These are phyloP conservation scores for Seira sanloemensis DNA, from an alignment of 2,888 invertebrate species.

Conservation along the genomic window DNA sequence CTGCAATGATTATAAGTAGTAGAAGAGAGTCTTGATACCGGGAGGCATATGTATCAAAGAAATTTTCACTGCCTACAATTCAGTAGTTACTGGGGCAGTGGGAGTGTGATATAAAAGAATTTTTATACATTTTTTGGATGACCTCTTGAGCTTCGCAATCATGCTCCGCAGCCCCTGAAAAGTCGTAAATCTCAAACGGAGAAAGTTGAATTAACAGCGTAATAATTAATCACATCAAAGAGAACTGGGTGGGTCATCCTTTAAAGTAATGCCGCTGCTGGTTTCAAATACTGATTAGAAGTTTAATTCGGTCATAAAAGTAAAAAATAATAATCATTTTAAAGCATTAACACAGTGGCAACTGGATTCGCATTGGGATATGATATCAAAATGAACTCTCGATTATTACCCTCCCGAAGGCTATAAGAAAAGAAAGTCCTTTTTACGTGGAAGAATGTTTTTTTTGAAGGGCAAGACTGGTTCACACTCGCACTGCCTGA, in stretches of 20 bases:
- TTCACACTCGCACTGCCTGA: not conserved
- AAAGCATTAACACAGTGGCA: no score
- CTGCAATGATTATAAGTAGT: no score
- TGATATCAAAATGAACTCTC: no score
- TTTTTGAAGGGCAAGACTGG: not conserved
- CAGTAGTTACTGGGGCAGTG: not conserved
- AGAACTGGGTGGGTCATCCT: not conserved
- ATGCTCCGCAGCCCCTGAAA: no score
- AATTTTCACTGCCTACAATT: no score
- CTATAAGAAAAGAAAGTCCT: not conserved
- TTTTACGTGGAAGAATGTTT: not conserved
- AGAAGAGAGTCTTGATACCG: no score
- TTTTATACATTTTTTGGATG: no score
- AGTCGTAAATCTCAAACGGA: not conserved
- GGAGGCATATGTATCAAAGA: no score
- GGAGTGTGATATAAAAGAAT: not conserved
- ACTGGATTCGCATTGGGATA: not conserved
- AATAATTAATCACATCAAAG: not conserved
- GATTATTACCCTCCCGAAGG: not conserved
- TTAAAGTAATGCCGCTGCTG: not conserved
- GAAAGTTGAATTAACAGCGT: not conserved
- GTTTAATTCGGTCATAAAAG: no score
- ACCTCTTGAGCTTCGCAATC: no score
- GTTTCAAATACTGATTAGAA: no score
- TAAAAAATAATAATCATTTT: no score